These are phyloP conservation scores for Aramus guarauna DNA, from an alignment of 2,113 vertebrate genomes.

Conservation along the genomic window DNA sequence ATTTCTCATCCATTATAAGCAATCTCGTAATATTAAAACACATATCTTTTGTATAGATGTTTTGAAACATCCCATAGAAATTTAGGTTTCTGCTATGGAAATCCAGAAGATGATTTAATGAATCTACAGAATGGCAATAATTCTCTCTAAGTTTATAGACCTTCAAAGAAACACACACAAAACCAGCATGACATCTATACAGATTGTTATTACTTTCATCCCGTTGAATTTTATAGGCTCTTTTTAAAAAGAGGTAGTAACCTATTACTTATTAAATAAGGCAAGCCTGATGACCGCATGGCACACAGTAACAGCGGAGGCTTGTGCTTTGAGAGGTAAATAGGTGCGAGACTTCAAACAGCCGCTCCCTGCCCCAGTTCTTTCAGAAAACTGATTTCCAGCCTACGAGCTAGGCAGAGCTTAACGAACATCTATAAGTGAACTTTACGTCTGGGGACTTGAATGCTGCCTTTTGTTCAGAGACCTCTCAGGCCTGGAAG, in stretches of 20 bases:
- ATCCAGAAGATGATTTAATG: neutral
- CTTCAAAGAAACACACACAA: neutral
- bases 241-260: neutral
- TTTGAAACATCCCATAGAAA: neutral
- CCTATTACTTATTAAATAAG: neutral
- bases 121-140: neutral
- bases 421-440: rapidly evolving
- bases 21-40: neutral
- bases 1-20: neutral
- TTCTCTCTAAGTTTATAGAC: neutral
- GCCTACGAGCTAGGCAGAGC: neutral
- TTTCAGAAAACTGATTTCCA: neutral
- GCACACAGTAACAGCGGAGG: neutral
- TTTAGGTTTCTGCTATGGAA: neutral
- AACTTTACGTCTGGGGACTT: neutral
- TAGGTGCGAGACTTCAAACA: neutral
- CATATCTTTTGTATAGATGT: neutral
- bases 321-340: neutral
- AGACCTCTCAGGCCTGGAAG: neutral
- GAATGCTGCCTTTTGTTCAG: neutral
- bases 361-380: neutral
- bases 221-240: neutral
- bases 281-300: neutral
- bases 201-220: neutral
- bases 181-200: neutral